phyloP scores from a whole-genome alignment of 2,888 invertebrate genomes.

The Heteropelma amictum region DNA sequence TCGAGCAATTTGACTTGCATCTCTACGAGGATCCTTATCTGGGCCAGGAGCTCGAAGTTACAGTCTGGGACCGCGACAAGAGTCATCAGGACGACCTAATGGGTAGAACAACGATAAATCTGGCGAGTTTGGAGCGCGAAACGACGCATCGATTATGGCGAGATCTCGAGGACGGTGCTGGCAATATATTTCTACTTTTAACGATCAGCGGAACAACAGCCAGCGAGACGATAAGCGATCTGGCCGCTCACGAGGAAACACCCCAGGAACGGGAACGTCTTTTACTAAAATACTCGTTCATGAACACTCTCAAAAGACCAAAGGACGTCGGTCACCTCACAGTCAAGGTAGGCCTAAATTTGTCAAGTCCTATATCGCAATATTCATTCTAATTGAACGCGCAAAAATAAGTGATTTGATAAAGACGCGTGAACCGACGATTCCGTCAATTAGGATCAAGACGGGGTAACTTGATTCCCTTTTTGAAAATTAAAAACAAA shows the following conservation, averaged over 20 bases:
- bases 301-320: slow-evolving; percentile 84
- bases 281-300: slow-evolving; percentile 69
- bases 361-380: not conserved
- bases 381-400: no score
- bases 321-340: slow-evolving; percentile 96
- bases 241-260: slow-evolving; percentile 91
- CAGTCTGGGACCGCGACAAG: slow-evolving; percentile 93
- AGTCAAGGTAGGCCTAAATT: slow-evolving; percentile 87
- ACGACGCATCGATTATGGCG: slow-evolving; percentile 94
- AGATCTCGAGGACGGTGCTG: slow-evolving; percentile 93
- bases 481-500: no score
- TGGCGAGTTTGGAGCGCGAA: slow-evolving; percentile 91
- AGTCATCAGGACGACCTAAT: slow-evolving; percentile 92
- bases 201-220: slow-evolving; percentile 97
- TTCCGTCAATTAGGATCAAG: no score
- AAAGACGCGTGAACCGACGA: no score
- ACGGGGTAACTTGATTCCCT: no score
- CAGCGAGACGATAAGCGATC: slow-evolving; percentile 94
- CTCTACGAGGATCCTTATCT: slow-evolving; percentile 91
- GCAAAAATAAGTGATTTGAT: no score
- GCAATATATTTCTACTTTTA: slow-evolving; percentile 90
- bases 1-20: slow-evolving; percentile 98
- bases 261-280: slow-evolving; percentile 82
- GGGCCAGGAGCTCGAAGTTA: slow-evolving; percentile 93
- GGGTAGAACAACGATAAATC: slow-evolving; percentile 90